Evolutionary conservation across 2,888 invertebrate genomes (phyloP).

Genomic region (Scaptomyza polygonia): DNA sequence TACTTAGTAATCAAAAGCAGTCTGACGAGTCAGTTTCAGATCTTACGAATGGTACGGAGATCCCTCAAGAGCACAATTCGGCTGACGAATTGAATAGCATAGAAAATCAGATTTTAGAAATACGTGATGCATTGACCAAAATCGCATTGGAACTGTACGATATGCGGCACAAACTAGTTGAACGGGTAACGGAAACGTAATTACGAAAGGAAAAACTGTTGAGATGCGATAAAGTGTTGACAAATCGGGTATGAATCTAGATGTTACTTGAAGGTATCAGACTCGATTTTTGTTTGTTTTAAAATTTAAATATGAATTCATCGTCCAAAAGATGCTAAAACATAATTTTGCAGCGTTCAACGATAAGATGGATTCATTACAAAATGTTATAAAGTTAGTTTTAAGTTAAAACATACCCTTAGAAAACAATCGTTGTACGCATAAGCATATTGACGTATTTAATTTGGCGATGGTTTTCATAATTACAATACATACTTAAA

Average conservation of each 20-base stretch:
- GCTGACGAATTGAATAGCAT: background rate
- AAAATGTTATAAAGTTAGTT: too few species aligned
- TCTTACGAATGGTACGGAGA: background rate
- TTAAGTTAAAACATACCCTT: too few species aligned
- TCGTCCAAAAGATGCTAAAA: too few species aligned
- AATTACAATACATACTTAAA: too few species aligned
- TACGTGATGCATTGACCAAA: background rate
- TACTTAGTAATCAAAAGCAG: slow-evolving; percentile 10
- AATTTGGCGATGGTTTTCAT: too few species aligned
- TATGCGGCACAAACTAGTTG: background rate
- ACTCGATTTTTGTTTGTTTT: too few species aligned
- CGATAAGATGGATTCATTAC: too few species aligned
- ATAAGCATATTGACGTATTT: too few species aligned
- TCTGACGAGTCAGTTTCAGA: slow-evolving; percentile 7
- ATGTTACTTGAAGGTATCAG: too few species aligned
- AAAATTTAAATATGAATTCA: too few species aligned
- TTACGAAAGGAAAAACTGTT: background rate
- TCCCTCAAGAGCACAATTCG: background rate
- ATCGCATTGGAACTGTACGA: slow-evolving; percentile 7
- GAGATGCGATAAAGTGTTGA: slow-evolving; percentile 12
- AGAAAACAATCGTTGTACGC: too few species aligned
- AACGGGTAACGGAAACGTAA: background rate
- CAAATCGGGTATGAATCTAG: slow-evolving; percentile 19
- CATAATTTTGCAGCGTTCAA: too few species aligned
- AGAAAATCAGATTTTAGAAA: background rate